Percentiles rank a stretch among this genome's conserved stretches.
These are phyloP conservation scores for Rhea americana DNA, from an alignment of 2,113 vertebrate species.

Conservation along the genomic window DNA sequence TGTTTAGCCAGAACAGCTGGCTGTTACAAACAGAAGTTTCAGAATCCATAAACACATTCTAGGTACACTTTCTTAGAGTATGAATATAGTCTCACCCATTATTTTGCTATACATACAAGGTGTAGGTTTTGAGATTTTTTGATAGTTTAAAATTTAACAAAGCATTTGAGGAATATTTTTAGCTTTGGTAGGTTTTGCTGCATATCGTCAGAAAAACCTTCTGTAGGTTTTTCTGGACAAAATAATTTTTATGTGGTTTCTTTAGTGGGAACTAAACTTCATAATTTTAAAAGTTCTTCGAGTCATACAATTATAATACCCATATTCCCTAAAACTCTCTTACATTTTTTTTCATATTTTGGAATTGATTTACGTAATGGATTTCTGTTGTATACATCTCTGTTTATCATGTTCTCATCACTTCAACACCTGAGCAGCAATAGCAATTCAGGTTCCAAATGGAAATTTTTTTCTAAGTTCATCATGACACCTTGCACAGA, in stretches of 20 bases:
- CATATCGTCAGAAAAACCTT: neutral
- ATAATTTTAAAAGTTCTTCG: neutral
- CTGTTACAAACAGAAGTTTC: neutral
- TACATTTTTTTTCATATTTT: conserved; percentile 58
- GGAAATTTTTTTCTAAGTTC: too few species aligned
- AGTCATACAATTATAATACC: neutral
- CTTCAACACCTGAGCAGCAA: neutral
- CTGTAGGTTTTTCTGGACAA: neutral
- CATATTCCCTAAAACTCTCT: conserved; percentile 37
- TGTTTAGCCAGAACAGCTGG: neutral
- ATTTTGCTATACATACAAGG: neutral
- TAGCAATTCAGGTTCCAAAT: neutral
- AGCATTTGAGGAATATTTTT: neutral
- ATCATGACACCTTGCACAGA: rapidly evolving
- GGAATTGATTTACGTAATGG: conserved; percentile 31
- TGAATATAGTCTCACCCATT: neutral
- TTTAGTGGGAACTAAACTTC: neutral
- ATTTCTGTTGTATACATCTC: neutral
- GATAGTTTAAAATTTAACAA: neutral
- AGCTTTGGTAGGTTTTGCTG: neutral
- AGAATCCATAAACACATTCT: neutral
- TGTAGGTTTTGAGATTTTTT: neutral
- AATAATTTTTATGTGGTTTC: neutral
- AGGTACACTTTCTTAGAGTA: neutral
- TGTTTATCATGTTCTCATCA: neutral